Base-by-base conservation (phyloP, 1,140 invertebrate genomes). In the Diuraphis noxia region DNA sequence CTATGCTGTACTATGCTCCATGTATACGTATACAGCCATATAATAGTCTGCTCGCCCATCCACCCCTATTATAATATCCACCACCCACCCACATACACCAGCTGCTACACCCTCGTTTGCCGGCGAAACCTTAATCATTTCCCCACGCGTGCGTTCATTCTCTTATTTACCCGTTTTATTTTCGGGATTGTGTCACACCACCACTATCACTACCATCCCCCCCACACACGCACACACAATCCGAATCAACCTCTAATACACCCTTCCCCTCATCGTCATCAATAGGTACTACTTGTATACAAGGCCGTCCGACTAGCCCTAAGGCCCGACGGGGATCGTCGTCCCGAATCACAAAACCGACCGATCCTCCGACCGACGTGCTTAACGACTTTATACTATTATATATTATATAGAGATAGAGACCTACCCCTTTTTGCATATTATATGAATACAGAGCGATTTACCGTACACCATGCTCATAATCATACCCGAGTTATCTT, bases 101-200 rank as follows among this genome's bases (percentile, higher is more conserved):
- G 84, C 30, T 49, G 21, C 21, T 17, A 17, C n/a, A 72, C 56
- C 56, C 30, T 72, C 56, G 56, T 72, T 34, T 19, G 19, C 84
- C 43, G 84, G 9, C 84, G 30, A 86, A 86, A 86, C 84, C 84
- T 46, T 86, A 86, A 86, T 86, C 84, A 86, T 86, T 86, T 86
- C 34, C 30, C 43, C 82, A 41, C 84, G 81, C 40, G 25, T n/a
- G n/a, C 82, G 40, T 85, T 46, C 82, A 21, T 84, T 36, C 30
- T 43, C 30, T 43, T 9, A 46, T 46, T 46, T 46, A 46, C n/a
- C 82, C 82, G 82, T 85, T 85, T 85, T 85, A 46, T 43, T 43
- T 84, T 36, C 38, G 79, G 34, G 25, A 40, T 41, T 23, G 25
- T 13, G 30, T 30, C 5, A 43, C 40, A n/a, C 41, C 30, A 17